Evolutionary conservation across 2,797 vertebrate genomes (phyloP).

Genomic region (Scleropages formosus): DNA sequence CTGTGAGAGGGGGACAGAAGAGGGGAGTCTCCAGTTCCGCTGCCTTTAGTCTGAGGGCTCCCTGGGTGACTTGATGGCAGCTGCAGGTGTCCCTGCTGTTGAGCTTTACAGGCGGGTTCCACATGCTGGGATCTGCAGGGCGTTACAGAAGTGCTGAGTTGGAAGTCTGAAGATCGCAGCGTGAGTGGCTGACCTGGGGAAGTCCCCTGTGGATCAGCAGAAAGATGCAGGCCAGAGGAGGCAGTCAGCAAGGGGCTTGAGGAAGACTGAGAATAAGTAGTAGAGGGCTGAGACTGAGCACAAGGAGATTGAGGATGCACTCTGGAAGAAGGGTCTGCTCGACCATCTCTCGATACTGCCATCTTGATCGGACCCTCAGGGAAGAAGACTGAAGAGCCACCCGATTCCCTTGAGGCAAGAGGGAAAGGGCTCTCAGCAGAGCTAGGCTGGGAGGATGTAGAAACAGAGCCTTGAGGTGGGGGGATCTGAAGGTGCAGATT

Average conservation of each 20-base stretch:
- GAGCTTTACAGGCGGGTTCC: constrained; percentile 91
- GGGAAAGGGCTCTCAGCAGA: constrained; percentile 76
- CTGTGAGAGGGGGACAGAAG: constrained; percentile 81
- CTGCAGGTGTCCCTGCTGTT: constrained; percentile 57
- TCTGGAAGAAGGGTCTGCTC: constrained; percentile 86
- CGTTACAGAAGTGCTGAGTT: constrained; percentile 61
- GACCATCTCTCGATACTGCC: constrained; percentile 78
- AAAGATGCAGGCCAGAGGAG: constrained; percentile 74
- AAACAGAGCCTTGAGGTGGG: constrained; percentile 77
- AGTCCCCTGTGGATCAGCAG: constrained; percentile 76
- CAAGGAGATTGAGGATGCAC: constrained; percentile 87
- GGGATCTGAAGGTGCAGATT: constrained; percentile 92
- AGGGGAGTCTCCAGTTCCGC: constrained; percentile 69
- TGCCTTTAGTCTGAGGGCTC: constrained; percentile 73
- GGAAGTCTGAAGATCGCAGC: constrained; percentile 81
- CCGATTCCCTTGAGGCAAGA: constrained; percentile 65
- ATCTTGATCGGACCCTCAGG: constrained; percentile 84
- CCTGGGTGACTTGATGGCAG: constrained; percentile 82
- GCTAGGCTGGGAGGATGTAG: constrained; percentile 77
- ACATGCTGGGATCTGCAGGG: constrained; percentile 82
- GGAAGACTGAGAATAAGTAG: constrained; percentile 77
- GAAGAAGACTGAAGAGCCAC: constrained; percentile 72
- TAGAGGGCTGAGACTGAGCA: constrained; percentile 75
- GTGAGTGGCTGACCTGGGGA: constrained; percentile 77
- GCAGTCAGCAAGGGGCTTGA: constrained; percentile 74